These are phyloP conservation scores for Eutolmus rufibarbis DNA, from an alignment of 2,888 invertebrate genomes.

Conservation along the genomic window DNA sequence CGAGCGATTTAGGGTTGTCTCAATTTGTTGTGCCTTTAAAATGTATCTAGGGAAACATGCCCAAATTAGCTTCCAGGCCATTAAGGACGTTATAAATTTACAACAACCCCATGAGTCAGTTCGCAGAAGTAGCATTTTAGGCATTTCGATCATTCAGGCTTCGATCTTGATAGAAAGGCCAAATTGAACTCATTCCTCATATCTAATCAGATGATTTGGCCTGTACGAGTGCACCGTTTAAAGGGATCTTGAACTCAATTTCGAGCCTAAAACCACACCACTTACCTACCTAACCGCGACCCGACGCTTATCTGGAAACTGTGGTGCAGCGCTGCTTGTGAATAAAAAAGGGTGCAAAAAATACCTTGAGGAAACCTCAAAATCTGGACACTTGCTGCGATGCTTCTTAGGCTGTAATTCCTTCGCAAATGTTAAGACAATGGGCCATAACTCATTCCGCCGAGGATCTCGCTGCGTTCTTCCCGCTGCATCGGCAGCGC, in stretches of 20 bases:
- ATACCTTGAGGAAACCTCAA: neutral
- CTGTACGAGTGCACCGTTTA: slow-evolving; percentile 17
- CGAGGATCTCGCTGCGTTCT: slow-evolving; percentile 33
- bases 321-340: neutral
- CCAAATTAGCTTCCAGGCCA: slow-evolving; percentile 43
- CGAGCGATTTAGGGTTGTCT: slow-evolving; percentile 24
- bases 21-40: slow-evolving; percentile 44
- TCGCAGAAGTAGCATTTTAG: slow-evolving; percentile 35
- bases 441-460: slow-evolving; percentile 46
- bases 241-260: slow-evolving; percentile 19
- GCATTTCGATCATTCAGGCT: neutral
- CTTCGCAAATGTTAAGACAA: slow-evolving; percentile 39
- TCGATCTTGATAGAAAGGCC: slow-evolving; percentile 40
- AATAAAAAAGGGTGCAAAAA: neutral
- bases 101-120: slow-evolving; percentile 43
- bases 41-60: slow-evolving; percentile 15
- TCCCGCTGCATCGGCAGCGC: slow-evolving; percentile 42
- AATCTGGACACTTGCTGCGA: slow-evolving; percentile 35
- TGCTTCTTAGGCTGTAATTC: slow-evolving; percentile 11
- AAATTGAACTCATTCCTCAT: slow-evolving; percentile 40
- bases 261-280: neutral
- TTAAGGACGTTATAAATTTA: slow-evolving; percentile 29
- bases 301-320: neutral
- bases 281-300: neutral
- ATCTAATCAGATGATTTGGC: slow-evolving; percentile 44